A percentile compares a stretch with the other conserved stretches of the same genome.
Conservation (phyloP, 2,797 vertebrate genomes). For the Lycodopsis pacificus region DNA sequence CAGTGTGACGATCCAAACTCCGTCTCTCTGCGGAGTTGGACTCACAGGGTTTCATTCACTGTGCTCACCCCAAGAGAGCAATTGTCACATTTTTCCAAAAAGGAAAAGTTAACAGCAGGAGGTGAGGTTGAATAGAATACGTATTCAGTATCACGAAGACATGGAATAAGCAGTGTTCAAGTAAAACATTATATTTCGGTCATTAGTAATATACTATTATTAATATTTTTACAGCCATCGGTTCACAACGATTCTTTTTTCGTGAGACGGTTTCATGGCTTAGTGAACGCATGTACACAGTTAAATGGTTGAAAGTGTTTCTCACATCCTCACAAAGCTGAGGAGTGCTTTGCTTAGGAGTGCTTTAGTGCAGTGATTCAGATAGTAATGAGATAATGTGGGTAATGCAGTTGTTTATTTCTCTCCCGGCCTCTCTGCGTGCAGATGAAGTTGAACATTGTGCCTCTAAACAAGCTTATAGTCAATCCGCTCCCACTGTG, state of each 20-base stretch:
- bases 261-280: neutral
- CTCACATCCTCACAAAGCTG: neutral
- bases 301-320: neutral
- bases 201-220: neutral
- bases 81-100: conserved; percentile 12
- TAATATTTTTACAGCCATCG: neutral
- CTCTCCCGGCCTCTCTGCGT: conserved; percentile 31
- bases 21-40: conserved; percentile 40
- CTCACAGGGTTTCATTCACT: conserved; percentile 16
- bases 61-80: conserved; percentile 21
- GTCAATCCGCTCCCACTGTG: conserved; percentile 38
- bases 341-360: conserved; percentile 5
- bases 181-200: neutral
- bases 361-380: conserved; percentile 29
- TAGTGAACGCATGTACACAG: neutral
- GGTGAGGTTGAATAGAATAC: conserved; percentile 35
- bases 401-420: conserved; percentile 39
- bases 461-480: conserved; percentile 50
- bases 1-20: conserved; percentile 32
- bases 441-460: conserved; percentile 48
- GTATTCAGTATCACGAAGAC: neutral
- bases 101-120: conserved; percentile 10
- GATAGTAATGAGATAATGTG: conserved; percentile 37
- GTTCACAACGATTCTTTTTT: neutral
- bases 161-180: neutral